Evolutionary conservation across 2,113 vertebrate species (phyloP).

Genomic region (Laticauda laticaudata): DNA sequence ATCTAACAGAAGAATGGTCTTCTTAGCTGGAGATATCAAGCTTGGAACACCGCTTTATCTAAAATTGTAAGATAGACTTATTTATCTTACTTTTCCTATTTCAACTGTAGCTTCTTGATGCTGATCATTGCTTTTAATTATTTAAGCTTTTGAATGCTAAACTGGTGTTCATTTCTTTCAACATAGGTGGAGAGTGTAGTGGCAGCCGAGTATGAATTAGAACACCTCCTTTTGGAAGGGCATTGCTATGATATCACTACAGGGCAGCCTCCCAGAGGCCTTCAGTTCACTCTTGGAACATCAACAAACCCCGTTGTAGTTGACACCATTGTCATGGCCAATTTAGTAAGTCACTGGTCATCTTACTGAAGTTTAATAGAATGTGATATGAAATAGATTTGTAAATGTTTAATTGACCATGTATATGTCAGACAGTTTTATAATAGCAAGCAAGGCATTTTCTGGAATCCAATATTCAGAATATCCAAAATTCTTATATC

Average conservation of each 20-base stretch:
- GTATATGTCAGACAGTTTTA: background rate
- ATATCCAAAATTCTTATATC: background rate
- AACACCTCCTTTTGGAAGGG: slow-evolving; percentile 91
- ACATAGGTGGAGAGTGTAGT: slow-evolving; percentile 88
- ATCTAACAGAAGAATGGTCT: background rate
- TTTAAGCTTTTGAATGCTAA: slow-evolving; percentile 14
- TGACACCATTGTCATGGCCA: slow-evolving; percentile 98
- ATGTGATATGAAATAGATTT: background rate
- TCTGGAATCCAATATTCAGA: background rate
- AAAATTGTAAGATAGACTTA: background rate
- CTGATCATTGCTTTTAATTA: background rate
- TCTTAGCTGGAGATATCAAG: background rate
- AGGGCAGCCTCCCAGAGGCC: slow-evolving; percentile 91
- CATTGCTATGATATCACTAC: slow-evolving; percentile 98
- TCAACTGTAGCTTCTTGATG: background rate
- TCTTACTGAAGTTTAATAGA: background rate
- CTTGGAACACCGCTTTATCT: background rate
- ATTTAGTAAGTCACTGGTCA: slow-evolving; percentile 77
- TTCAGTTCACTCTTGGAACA: slow-evolving; percentile 94
- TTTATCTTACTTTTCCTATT: background rate
- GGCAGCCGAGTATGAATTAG: slow-evolving; percentile 91
- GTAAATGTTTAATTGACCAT: background rate
- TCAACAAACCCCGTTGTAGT: slow-evolving; percentile 81
- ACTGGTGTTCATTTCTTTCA: background rate
- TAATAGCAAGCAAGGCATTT: background rate